A percentile compares a stretch with the other conserved stretches of the same genome.
Evolutionary conservation across 2,888 invertebrate genomes (phyloP).

Genomic region (Nomada fucata): DNA sequence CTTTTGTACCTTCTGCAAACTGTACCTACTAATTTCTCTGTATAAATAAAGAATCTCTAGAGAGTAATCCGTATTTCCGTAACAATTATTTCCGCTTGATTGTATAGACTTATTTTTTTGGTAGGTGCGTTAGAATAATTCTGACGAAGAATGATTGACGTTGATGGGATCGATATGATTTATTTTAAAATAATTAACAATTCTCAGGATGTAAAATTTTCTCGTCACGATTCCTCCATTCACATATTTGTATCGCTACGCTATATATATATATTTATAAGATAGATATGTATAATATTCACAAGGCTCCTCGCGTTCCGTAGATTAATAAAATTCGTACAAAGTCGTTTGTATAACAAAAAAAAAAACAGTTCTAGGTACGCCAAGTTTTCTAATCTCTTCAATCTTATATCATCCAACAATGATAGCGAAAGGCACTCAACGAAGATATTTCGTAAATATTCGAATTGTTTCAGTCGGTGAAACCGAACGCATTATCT

Average conservation of each 20-base stretch:
- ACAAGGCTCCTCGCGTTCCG: constrained; percentile 72
- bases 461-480: constrained; percentile 20
- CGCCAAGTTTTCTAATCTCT: constrained; percentile 72
- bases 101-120: too few species aligned
- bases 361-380: constrained; percentile 71
- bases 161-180: constrained; percentile 66
- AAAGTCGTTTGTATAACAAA: constrained; percentile 82
- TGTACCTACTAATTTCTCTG: constrained; percentile 53
- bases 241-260: constrained; percentile 49
- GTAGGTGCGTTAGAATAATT: not conserved
- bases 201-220: constrained; percentile 70
- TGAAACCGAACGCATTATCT: constrained; percentile 30
- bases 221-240: constrained; percentile 45
- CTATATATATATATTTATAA: constrained; percentile 67
- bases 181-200: constrained; percentile 82
- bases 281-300: constrained; percentile 82
- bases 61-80: too few species aligned
- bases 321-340: constrained; percentile 80
- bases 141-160: not conserved
- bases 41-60: constrained; percentile 46
- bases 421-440: constrained; percentile 56
- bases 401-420: constrained; percentile 14
- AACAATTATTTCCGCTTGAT: too few species aligned
- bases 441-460: constrained; percentile 20
- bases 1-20: constrained; percentile 62